Evolutionary conservation across 2,797 vertebrate species (phyloP), one percentile per base, ranked within the genome.

Genomic region (Chromobotia macracanthus): DNA sequence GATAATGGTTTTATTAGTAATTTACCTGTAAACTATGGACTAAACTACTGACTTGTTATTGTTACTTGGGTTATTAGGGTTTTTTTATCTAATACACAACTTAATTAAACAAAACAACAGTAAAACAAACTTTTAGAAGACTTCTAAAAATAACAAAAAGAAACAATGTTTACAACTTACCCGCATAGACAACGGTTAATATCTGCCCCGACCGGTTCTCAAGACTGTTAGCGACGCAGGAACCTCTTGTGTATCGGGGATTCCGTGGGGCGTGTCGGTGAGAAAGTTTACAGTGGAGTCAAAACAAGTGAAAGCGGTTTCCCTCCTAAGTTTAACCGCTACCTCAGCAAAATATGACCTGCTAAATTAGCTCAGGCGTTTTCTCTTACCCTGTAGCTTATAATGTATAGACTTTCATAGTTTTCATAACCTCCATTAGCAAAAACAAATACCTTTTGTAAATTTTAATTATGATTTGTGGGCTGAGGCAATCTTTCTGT

Each of bases 211-310:
- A 83, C 79, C 84, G 79, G 46, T 63, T 72, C 18, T 76, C 68
- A 46, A 72, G 53, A 66, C 61, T 85, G 83, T 86, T 87, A 72
- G 80, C 71, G 18, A 18, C 71, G 16, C 73, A 19, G 21, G 73
- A 74, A 60, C 25, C 53, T 64, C 23, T 23, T 19, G 56, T 50
- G 68, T 71, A 44, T 50, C 44, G 51, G 87, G 88, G 85, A 90
- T 23, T 89, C 86, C 88, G 60, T 38, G 89, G 87, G 91, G 92
- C 87, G 93, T 91, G 91, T 79, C 88, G 87, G 75, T 90, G 90
- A 91, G 88, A 92, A 90, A 85, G 79, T 83, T 87, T 82, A 83
- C 50, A 74, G 74, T 77, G 81, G 71, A 88, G 90, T 88, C 84
- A 79, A 79, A 64, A 63, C 63, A 77, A 44, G 64, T 66, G 41